Evolutionary conservation across 2,888 invertebrate genomes (phyloP).

Genomic region (Orchestes rusci): DNA sequence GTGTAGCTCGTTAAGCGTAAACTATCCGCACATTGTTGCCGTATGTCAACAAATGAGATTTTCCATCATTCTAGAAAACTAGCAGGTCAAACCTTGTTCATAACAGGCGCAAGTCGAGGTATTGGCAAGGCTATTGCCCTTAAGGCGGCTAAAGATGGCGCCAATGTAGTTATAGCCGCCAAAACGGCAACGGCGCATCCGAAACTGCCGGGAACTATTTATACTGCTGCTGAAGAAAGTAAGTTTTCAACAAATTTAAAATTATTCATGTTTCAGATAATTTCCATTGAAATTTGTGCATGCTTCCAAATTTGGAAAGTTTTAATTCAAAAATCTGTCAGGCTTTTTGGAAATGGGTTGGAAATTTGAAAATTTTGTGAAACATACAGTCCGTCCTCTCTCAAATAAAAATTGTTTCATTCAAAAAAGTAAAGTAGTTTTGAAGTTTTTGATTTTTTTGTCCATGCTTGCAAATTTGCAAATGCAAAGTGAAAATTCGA

Average conservation of each 20-base stretch:
- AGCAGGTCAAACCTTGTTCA: conserved; percentile 86
- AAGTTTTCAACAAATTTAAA: conserved; percentile 21
- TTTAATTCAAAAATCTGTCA: not conserved
- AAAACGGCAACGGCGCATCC: conserved; percentile 88
- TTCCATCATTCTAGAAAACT: conserved; percentile 49
- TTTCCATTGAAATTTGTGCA: not conserved
- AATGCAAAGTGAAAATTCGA: too few relatives aligned
- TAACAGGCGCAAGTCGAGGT: conserved; percentile 93
- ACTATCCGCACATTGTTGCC: too few relatives aligned
- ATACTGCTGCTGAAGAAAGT: conserved; percentile 86
- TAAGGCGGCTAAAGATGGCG: conserved; percentile 87
- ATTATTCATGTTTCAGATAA: not conserved
- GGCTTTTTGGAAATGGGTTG: too few relatives aligned
- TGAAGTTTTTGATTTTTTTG: too few relatives aligned
- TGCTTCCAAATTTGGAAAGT: not conserved
- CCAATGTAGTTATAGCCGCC: conserved; percentile 85
- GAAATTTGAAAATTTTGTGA: too few relatives aligned
- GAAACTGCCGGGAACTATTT: conserved; percentile 87
- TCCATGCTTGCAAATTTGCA: too few relatives aligned
- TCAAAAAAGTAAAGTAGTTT: too few relatives aligned
- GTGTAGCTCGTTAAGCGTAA: too few relatives aligned
- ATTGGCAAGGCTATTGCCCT: conserved; percentile 94
- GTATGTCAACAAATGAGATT: too few relatives aligned
- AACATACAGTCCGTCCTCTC: too few relatives aligned
- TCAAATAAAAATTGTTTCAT: too few relatives aligned